Percentiles rank a stretch among this genome's conserved stretches.
Conservation (phyloP, 2,888 invertebrate genomes). For the Byasa hedistus region DNA sequence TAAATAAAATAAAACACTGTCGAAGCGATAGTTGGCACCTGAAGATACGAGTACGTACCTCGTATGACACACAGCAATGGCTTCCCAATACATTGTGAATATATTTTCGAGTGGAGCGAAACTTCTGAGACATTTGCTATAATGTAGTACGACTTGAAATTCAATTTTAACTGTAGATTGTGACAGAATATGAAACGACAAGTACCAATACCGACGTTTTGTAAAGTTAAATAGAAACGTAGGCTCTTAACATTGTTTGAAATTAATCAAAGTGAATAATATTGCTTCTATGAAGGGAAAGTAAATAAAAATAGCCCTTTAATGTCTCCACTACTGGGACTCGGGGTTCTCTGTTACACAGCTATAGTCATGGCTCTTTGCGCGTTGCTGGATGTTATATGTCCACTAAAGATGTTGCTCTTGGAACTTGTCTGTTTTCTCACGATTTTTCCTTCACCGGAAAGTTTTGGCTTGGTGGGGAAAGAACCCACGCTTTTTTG, state of each 20-base stretch:
- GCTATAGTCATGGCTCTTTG: too few species aligned
- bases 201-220: constrained; percentile 12
- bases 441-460: too few species aligned
- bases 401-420: too few species aligned
- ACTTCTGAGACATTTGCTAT: constrained; percentile 49
- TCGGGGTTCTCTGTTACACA: too few species aligned
- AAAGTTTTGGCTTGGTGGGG: too few species aligned
- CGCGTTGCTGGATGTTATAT: too few species aligned
- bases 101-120: constrained; percentile 42
- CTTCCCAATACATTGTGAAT: constrained; percentile 62
- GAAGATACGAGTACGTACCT: constrained; percentile 38
- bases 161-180: constrained; percentile 28
- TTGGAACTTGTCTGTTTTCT: too few species aligned
- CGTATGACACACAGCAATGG: constrained; percentile 53
- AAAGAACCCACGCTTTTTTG: too few species aligned
- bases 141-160: constrained; percentile 34
- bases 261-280: not conserved
- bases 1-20: constrained; percentile 47
- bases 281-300: not conserved
- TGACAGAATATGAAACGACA: constrained; percentile 30
- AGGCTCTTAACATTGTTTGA: not conserved
- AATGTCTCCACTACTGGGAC: too few species aligned
- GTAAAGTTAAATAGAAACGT: constrained; percentile 21
- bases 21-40: constrained; percentile 52
- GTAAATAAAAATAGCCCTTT: too few species aligned